phyloP scores from a whole-genome alignment of 2,797 vertebrate genomes.

The Crocidura indochinensis region DNA sequence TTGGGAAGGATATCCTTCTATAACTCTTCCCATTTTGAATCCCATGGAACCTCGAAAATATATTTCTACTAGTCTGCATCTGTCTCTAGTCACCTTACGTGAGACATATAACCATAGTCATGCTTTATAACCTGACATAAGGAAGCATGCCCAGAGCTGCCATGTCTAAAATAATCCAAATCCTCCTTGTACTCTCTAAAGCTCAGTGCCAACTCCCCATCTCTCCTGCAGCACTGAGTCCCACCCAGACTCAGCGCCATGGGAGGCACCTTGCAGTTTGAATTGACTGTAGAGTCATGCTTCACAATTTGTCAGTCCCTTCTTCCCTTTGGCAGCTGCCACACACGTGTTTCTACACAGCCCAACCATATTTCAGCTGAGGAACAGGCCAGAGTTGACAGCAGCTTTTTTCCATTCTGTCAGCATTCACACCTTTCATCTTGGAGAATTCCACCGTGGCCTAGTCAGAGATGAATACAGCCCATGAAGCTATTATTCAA shows the following conservation, averaged over 20 bases:
- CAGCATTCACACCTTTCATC: not conserved
- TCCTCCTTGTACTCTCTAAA: not conserved
- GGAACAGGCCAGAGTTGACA: not conserved
- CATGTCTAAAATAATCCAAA: not conserved
- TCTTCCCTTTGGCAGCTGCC: not conserved
- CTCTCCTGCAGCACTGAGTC: not conserved
- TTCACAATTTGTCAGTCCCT: not conserved
- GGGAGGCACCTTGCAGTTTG: not conserved
- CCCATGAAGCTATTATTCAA: constrained; percentile 31
- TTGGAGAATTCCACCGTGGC: constrained; percentile 1
- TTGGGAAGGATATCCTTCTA: not conserved
- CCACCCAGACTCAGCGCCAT: accelerated
- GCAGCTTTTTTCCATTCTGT: not conserved
- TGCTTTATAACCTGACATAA: not conserved
- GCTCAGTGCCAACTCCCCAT: not conserved
- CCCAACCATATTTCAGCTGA: not conserved
- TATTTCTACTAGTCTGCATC: not conserved
- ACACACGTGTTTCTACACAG: not conserved
- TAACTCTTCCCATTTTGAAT: not conserved
- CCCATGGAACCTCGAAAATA: not conserved
- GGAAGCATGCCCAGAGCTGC: not conserved
- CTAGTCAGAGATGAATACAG: constrained; percentile 59
- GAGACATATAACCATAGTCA: not conserved
- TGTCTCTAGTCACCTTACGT: not conserved
- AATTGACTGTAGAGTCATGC: not conserved